Percentiles rank a stretch among this genome's conserved stretches.
Evolutionary conservation across 2,888 invertebrate genomes (phyloP).

Genomic region (Apodemia zela): DNA sequence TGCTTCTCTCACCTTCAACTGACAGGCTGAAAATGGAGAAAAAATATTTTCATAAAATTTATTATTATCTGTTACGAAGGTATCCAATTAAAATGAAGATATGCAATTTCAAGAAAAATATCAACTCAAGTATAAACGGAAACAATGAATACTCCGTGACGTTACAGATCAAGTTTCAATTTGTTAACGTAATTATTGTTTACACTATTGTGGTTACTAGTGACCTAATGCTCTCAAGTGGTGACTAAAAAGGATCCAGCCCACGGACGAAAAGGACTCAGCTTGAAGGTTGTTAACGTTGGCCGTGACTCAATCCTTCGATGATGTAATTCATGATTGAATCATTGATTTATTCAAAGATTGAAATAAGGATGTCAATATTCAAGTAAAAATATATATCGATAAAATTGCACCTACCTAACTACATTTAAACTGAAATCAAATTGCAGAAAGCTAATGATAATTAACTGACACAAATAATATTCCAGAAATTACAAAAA

Average conservation of each 20-base stretch:
- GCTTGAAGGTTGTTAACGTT: constrained; percentile 42
- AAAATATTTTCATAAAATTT: no score
- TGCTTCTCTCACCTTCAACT: no score
- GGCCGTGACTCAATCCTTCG: constrained; percentile 73
- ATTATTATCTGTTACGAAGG: no score
- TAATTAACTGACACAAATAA: no score
- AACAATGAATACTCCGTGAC: constrained; percentile 10
- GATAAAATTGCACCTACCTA: no score
- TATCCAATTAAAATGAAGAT: no score
- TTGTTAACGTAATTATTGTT: constrained; percentile 45
- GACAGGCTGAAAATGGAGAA: no score
- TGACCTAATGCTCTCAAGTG: constrained; percentile 50
- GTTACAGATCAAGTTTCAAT: constrained; percentile 25
- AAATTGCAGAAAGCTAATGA: no score
- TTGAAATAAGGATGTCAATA: not conserved
- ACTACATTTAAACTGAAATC: no score
- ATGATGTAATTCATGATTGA: constrained; percentile 73
- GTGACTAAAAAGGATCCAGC: constrained; percentile 68
- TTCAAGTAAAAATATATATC: no score
- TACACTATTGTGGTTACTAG: constrained; percentile 57
- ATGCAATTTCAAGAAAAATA: no score
- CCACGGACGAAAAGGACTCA: constrained; percentile 62
- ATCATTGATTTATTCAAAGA: constrained; percentile 54
- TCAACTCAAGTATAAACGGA: not conserved
- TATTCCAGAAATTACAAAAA: not conserved